Evolutionary conservation across 2,888 invertebrate genomes (phyloP), one percentile per base, ranked within the genome.

Genomic region (Octonoba sinensis): DNA sequence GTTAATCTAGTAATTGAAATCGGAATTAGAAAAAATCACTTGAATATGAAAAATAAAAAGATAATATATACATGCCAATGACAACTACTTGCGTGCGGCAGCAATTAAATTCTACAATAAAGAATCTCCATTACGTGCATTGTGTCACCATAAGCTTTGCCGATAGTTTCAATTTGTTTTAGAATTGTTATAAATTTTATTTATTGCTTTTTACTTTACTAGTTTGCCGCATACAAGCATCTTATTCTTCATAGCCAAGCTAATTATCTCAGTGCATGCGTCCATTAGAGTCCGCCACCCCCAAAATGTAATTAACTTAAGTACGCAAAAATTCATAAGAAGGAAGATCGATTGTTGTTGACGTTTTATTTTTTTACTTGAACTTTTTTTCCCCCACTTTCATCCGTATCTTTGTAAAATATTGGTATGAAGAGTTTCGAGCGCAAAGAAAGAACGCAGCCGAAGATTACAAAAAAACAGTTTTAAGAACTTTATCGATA

Each of bases 221-320:
- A 24, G 22, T 16, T n/a, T 60, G 22, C 47, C 56, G 62, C 76
- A 73, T 73, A 56, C 69, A 60, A 69, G 69, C 69, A 69, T 69
- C 73, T 60, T 54, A 72, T 74, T 73, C 69, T 81, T 74, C 67
- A 81, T 81, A 54, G 49, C 62, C 16, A 24, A 56, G 59, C 73
- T 81, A 73, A 81, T 81, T 81, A 81, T 81, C 62, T 56, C 73
- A 73, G 27, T 81, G 54, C 78, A 72, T 71, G 66, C 78, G 71
- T 72, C 78, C 79, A 81, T 81, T 81, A 81, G 62, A 67, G 72
- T 51, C 73, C 70, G 44, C 70, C 77, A 44, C 70, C 36, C 70
- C 70, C 73, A 47, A 74, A 81, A 81, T 69, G 79, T 73, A 81
- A 81, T 81, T 81, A 81, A 73, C 79, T 81, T 81, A 81, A 81